A percentile compares a stretch with the other conserved stretches of the same genome.
These are phyloP conservation scores for Valencia hispanica DNA, from an alignment of 2,797 vertebrate genomes.

Conservation along the genomic window DNA sequence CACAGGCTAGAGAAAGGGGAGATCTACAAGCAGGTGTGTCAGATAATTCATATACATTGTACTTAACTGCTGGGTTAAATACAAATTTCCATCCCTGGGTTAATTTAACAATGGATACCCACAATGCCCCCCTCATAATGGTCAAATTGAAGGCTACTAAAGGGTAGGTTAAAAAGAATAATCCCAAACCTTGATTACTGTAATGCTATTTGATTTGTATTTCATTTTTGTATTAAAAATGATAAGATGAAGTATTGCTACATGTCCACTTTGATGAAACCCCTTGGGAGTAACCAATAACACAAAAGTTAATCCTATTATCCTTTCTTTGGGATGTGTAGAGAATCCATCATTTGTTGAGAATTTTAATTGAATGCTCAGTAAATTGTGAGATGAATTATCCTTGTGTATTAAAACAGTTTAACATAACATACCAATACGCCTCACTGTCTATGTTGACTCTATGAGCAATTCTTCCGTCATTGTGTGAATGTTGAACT, in stretches of 20 bases:
- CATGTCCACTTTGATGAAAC: background rate
- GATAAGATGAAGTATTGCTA: no score
- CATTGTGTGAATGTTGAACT: background rate
- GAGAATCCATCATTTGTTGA: background rate
- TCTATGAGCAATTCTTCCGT: background rate
- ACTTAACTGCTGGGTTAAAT: background rate
- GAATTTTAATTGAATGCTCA: background rate
- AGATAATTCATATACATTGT: background rate
- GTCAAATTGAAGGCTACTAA: background rate
- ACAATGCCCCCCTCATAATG: background rate
- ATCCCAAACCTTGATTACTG: background rate
- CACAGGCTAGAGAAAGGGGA: conserved; percentile 94
- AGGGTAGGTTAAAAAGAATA: background rate
- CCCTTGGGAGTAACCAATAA: background rate
- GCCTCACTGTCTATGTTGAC: background rate
- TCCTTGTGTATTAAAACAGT: no score
- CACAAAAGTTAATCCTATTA: background rate
- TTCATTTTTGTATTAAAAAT: background rate
- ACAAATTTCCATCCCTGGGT: background rate
- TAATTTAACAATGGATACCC: background rate
- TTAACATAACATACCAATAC: background rate
- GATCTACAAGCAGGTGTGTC: conserved; percentile 96
- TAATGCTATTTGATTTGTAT: background rate
- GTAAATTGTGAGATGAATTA: background rate
- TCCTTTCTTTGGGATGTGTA: background rate